Evolutionary conservation across 2,888 invertebrate genomes (phyloP), one percentile per base, ranked within the genome.

Genomic region (Agrotis clavis): DNA sequence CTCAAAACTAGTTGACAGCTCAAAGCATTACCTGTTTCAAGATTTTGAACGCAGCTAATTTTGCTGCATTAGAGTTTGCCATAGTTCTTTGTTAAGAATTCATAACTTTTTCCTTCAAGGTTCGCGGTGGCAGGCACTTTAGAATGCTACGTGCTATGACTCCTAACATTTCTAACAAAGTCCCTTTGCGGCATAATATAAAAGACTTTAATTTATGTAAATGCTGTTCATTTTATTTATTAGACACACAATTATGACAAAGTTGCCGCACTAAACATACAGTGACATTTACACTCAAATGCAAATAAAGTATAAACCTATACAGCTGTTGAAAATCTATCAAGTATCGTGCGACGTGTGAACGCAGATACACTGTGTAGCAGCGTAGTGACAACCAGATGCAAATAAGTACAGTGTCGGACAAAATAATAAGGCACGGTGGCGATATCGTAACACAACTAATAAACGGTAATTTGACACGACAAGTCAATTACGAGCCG

Each of bases 401-500:
- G 88, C 86, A 89, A 90, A 91, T 94, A 94, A 94, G 91, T 92
- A 92, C 88, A 92, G 90, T 88, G 89, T 87, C 86, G 89, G 86
- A 90, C 90, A 87, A 91, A 91, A 92, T 95, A 94, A 94, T 92
- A 92, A 92, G 92, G 77, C 90, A 91, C 90, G 72, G 87, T 88
- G 90, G 87, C 89, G 90, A 92, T 94, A 93, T 94, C 94, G 94
- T 92, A 95, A 95, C 92, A 92, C 90, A 90, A 91, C 90, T 95
- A 95, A 95, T 95, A 94, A 94, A 94, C 91, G 92, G 94, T 94
- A 94, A 96, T 95, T 95, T 93, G 92, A 93, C 94, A 94, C 95
- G 95, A 95, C 95, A 95, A 93, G 95, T 95, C 95, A 95, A 95
- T 95, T 95, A 95, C 88, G 89, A 91, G 83, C 90, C 89, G 91